These are phyloP conservation scores for Rhopalosiphum nymphaeae DNA, from an alignment of 2,888 invertebrate species.

Conservation along the genomic window DNA sequence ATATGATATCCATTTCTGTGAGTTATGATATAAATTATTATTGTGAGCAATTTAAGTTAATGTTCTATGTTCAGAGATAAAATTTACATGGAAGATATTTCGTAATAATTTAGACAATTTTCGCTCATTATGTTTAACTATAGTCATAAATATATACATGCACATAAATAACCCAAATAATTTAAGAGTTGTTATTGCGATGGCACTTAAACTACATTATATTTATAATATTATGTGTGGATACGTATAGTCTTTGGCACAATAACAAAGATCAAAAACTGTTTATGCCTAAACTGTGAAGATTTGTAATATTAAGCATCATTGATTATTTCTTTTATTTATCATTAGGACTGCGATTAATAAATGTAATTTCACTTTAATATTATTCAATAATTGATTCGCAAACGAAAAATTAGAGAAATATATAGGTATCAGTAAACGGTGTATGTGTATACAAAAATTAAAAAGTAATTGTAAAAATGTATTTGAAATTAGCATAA, in stretches of 20 bases:
- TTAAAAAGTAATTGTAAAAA: too few relatives aligned
- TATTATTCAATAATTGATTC: too few relatives aligned
- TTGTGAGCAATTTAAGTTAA: slow-evolving; percentile 16
- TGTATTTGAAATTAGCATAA: too few relatives aligned
- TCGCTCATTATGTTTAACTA: not conserved
- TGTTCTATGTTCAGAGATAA: slow-evolving; percentile 32
- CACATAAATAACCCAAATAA: not conserved
- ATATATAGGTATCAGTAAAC: too few relatives aligned
- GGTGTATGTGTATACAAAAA: too few relatives aligned
- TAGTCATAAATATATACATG: not conserved
- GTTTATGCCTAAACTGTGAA: not conserved
- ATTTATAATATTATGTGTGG: not conserved
- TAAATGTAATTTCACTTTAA: too few relatives aligned
- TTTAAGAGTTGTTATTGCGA: slow-evolving; percentile 22
- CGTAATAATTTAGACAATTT: slow-evolving; percentile 5
- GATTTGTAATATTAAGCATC: not conserved
- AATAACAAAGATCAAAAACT: slow-evolving; percentile 20
- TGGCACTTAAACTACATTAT: not conserved
- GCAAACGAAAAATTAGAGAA: too few relatives aligned
- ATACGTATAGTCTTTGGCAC: not conserved
- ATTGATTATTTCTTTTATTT: too few relatives aligned
- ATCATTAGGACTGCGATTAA: too few relatives aligned
- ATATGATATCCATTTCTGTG: not conserved
- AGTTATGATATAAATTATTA: slow-evolving; percentile 25
- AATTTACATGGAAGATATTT: slow-evolving; percentile 6